Percentiles rank a stretch among this genome's conserved stretches.
Evolutionary conservation across 2,888 invertebrate species (phyloP).

Genomic region (Apantesis nais): DNA sequence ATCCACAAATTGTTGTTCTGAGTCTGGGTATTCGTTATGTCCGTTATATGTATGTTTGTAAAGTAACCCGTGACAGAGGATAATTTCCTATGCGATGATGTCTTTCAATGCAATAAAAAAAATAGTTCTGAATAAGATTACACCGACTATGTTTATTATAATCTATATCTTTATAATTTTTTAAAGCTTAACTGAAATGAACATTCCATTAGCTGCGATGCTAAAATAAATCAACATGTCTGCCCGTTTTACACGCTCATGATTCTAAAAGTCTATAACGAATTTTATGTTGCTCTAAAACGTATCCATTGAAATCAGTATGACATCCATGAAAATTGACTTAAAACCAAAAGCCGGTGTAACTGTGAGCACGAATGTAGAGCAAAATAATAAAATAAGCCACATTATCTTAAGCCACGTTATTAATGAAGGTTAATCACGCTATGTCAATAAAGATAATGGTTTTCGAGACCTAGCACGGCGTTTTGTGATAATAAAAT

Average conservation of each 20-base stretch:
- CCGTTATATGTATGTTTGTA: too few species aligned
- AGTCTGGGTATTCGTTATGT: too few species aligned
- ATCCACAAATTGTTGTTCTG: too few species aligned
- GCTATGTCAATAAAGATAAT: conserved; percentile 28
- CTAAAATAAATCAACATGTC: conserved; percentile 30
- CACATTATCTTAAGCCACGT: conserved; percentile 23
- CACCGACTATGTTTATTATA: neutral
- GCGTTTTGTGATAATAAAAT: neutral
- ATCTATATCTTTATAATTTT: neutral
- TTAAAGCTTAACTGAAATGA: neutral
- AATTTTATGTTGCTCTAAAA: conserved; percentile 35
- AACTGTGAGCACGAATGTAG: conserved; percentile 22
- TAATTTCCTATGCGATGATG: too few species aligned
- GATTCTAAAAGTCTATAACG: conserved; percentile 28
- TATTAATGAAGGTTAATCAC: conserved; percentile 40
- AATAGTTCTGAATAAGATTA: neutral
- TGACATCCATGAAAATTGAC: conserved; percentile 32
- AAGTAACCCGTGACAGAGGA: too few species aligned
- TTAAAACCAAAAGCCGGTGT: conserved; percentile 18
- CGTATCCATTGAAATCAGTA: conserved; percentile 26
- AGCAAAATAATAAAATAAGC: conserved; percentile 28
- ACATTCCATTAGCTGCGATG: conserved; percentile 24
- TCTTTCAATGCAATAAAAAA: too few species aligned
- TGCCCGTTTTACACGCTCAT: conserved; percentile 21
- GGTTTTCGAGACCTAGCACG: conserved; percentile 13